phyloP scores from a whole-genome alignment of 2,888 invertebrate genomes.

The Lacanobia oleracea region DNA sequence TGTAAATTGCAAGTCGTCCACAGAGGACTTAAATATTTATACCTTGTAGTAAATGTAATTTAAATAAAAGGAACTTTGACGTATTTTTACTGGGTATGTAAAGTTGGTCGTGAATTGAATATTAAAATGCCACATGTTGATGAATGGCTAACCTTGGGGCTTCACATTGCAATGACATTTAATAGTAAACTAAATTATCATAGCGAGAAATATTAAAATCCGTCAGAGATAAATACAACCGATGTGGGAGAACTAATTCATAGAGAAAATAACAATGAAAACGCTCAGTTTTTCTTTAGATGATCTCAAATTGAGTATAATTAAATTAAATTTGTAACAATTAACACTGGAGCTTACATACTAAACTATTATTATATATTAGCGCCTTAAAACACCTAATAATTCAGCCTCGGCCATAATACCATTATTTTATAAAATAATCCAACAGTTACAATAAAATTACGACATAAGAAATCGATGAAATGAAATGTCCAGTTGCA shows the following conservation, averaged over 20 bases:
- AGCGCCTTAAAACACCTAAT: background rate
- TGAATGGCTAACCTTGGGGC: conserved; percentile 65
- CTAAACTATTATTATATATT: background rate
- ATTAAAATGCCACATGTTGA: conserved; percentile 59
- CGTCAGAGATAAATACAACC: conserved; percentile 25
- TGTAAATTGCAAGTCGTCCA: conserved; percentile 4
- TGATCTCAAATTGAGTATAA: background rate
- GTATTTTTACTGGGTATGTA: conserved; percentile 45
- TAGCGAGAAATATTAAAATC: conserved; percentile 35
- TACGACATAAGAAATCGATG: conserved; percentile 66
- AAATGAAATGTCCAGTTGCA: conserved; percentile 61
- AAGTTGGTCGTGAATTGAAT: conserved; percentile 60
- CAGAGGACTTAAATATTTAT: background rate
- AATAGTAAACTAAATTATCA: conserved; percentile 44
- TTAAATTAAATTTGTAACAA: background rate
- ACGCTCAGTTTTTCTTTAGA: background rate
- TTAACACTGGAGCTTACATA: background rate
- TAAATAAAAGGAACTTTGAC: conserved; percentile 36
- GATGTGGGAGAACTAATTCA: background rate
- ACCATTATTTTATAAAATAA: conserved; percentile 37
- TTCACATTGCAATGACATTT: conserved; percentile 61
- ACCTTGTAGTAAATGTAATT: conserved; percentile 10
- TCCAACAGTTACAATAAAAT: conserved; percentile 44
- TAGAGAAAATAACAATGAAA: background rate
- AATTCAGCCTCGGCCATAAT: conserved; percentile 1